These are phyloP conservation scores for Mythimna vitellina DNA, from an alignment of 2,888 invertebrate genomes.

Conservation along the genomic window DNA sequence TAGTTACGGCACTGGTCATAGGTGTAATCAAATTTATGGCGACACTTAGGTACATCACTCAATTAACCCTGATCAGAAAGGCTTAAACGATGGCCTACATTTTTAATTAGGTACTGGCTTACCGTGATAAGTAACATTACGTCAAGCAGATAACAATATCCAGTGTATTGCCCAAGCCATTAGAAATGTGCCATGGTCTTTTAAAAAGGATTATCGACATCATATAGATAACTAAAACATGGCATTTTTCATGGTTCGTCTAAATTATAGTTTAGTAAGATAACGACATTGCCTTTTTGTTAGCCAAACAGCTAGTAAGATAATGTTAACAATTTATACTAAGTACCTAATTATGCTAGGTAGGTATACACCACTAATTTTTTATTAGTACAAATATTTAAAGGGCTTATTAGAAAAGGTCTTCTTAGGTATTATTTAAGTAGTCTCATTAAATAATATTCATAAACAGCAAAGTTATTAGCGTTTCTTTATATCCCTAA, in stretches of 20 bases:
- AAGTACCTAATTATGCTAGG: neutral
- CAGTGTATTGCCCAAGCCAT: constrained; percentile 22
- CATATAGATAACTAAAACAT: constrained; percentile 5
- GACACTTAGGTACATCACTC: neutral
- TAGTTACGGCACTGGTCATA: neutral
- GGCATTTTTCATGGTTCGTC: constrained; percentile 1
- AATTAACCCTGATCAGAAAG: constrained; percentile 3
- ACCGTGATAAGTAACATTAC: constrained; percentile 1
- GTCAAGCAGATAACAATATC: constrained; percentile 29
- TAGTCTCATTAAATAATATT: too few relatives aligned
- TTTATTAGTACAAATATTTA: too few relatives aligned
- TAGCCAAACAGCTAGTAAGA: constrained; percentile 11
- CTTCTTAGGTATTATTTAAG: too few relatives aligned
- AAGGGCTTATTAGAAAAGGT: too few relatives aligned
- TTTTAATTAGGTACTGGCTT: neutral
- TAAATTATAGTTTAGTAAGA: constrained; percentile 2
- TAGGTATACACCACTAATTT: too few relatives aligned
- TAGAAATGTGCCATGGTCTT: constrained; percentile 36
- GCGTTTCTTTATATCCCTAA: too few relatives aligned
- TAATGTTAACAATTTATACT: constrained; percentile 2
- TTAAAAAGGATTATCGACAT: constrained; percentile 10
- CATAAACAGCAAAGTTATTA: too few relatives aligned
- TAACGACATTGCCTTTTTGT: constrained; percentile 15
- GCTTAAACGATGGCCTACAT: constrained; percentile 1
- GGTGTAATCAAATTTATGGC: neutral